Evolutionary conservation across 2,797 vertebrate genomes (phyloP).

Genomic region (Urophycis tenuis): DNA sequence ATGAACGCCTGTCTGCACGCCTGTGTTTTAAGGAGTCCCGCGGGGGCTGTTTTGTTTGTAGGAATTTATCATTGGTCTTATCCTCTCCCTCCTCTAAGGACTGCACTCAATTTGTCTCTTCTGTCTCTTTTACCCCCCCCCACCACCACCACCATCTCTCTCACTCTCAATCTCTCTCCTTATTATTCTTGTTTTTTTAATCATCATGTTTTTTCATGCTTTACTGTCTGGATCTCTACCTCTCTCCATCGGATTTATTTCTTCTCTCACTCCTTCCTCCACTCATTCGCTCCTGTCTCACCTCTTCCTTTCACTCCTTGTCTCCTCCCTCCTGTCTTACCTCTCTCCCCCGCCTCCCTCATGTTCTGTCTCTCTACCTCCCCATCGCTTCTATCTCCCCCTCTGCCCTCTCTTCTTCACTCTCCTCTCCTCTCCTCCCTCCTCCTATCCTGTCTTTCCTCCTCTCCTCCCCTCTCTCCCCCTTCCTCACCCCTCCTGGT

Average conservation of each 20-base stretch:
- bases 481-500: neutral
- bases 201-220: neutral
- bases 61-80: slow-evolving; percentile 19
- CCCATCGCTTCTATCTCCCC: too few relatives aligned
- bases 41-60: slow-evolving; percentile 41
- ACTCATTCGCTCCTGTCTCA: too few relatives aligned
- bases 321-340: too few relatives aligned
- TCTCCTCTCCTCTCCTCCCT: neutral
- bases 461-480: neutral
- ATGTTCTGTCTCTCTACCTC: too few relatives aligned
- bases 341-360: too few relatives aligned
- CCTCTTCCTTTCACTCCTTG: too few relatives aligned
- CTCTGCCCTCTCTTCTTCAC: too few relatives aligned
- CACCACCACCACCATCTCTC: neutral
- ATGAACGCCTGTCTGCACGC: neutral
- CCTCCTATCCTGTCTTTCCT: neutral
- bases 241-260: neutral
- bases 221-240: neutral
- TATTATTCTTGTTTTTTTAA: neutral
- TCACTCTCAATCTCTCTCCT: too few relatives aligned
- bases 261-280: too few relatives aligned
- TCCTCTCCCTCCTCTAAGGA: slow-evolving; percentile 14
- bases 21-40: slow-evolving; percentile 21
- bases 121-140: neutral
- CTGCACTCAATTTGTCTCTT: slow-evolving; percentile 18